phyloP scores from a whole-genome alignment of 2,113 vertebrate genomes.

The Hemibagrus wyckioides region DNA sequence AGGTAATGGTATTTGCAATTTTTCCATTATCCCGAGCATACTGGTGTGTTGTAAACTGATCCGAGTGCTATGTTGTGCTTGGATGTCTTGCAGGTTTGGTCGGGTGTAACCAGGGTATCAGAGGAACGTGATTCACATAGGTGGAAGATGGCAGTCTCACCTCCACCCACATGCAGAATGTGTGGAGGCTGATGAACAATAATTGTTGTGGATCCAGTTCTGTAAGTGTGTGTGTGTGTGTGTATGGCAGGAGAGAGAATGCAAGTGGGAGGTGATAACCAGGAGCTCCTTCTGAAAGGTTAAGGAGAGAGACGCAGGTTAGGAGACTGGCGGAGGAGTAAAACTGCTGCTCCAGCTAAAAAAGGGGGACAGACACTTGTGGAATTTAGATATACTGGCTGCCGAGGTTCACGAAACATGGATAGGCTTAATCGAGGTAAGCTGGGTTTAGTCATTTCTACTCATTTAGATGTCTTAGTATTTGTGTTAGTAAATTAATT shows the following conservation, averaged over 20 bases:
- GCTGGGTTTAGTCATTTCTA: neutral
- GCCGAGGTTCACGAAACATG: constrained; percentile 20
- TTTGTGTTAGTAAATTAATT: neutral
- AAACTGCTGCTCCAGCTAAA: neutral
- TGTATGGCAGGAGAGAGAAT: neutral
- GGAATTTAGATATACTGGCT: neutral
- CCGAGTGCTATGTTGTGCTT: neutral
- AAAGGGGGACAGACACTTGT: neutral
- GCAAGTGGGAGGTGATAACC: constrained; percentile 1
- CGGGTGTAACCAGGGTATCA: neutral
- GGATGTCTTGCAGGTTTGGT: neutral
- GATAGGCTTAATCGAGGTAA: constrained; percentile 7
- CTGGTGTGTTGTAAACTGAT: neutral
- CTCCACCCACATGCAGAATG: constrained; percentile 45
- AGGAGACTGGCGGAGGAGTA: neutral
- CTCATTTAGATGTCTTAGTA: too few relatives aligned
- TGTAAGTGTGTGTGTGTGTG: constrained; percentile 27
- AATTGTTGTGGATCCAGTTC: neutral
- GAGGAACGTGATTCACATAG: constrained; percentile 18
- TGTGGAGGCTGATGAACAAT: constrained; percentile 16
- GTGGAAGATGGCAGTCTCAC: constrained; percentile 20
- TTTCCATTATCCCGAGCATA: neutral
- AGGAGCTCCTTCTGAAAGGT: neutral
- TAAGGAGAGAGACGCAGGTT: neutral
- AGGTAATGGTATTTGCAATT: neutral